Conservation (phyloP, 2,113 vertebrate genomes). For the Oreochromis aureus region DNA sequence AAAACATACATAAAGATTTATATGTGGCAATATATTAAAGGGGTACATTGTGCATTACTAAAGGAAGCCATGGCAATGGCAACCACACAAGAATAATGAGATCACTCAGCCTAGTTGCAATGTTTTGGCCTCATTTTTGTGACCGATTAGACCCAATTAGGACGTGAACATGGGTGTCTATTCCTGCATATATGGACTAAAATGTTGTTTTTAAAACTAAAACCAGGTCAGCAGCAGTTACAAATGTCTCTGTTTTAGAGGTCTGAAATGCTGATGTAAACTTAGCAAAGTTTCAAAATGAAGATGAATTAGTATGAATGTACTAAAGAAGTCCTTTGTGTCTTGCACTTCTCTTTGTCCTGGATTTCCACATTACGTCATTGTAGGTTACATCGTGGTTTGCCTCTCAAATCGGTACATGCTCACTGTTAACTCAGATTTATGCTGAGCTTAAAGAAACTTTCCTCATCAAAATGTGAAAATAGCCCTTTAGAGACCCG, state of each 20-base stretch:
- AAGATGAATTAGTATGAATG: not conserved
- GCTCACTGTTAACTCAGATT: not conserved
- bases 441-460: not conserved
- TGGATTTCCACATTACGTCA: not conserved
- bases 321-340: not conserved
- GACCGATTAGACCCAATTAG: not conserved
- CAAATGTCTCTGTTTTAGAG: accelerated
- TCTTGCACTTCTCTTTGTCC: not conserved
- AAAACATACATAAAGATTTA: not conserved
- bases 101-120: not conserved
- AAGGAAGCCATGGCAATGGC: not conserved
- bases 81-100: not conserved
- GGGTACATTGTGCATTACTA: not conserved
- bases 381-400: not conserved
- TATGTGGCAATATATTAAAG: not conserved
- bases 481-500: not conserved
- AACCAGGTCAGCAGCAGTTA: not conserved
- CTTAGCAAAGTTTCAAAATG: not conserved
- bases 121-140: not conserved
- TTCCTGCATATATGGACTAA: not conserved
- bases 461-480: not conserved
- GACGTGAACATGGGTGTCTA: not conserved
- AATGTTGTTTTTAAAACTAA: not conserved
- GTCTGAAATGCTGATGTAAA: not conserved
- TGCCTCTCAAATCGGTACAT: not conserved